Evolutionary conservation across 2,113 vertebrate species (phyloP).

Genomic region (Actenoides lindsayi): DNA sequence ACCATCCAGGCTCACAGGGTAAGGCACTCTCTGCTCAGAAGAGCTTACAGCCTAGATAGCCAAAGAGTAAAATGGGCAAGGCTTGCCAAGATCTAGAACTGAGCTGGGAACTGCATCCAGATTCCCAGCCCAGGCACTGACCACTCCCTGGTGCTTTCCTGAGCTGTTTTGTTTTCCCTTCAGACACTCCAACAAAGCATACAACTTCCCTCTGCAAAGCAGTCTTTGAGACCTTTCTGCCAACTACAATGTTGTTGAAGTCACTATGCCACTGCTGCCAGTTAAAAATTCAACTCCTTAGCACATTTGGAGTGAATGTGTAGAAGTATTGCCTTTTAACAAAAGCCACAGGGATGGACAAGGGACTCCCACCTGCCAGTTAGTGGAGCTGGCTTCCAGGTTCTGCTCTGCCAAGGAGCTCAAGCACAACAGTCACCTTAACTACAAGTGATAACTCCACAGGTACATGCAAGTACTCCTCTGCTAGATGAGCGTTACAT

Average conservation of each 20-base stretch:
- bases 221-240: neutral
- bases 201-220: neutral
- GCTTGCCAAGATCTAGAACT: neutral
- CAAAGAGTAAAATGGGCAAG: neutral
- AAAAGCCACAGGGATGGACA: neutral
- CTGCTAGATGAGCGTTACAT: rapidly evolving
- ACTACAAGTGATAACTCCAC: neutral
- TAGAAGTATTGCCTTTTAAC: neutral
- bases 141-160: neutral
- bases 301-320: neutral
- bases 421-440: neutral
- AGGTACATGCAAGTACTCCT: neutral
- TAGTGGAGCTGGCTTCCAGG: neutral
- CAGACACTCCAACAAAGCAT: neutral
- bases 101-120: neutral
- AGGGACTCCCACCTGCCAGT: neutral
- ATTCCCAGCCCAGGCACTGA: neutral
- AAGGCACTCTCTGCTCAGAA: neutral
- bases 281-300: no score
- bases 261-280: neutral
- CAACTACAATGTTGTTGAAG: neutral
- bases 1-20: neutral
- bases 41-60: neutral
- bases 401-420: neutral
- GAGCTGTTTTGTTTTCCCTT: neutral